Percentiles rank a stretch among this genome's conserved stretches.
phyloP scores from a whole-genome alignment of 2,113 vertebrate genomes.

The Vireo altiloquus region DNA sequence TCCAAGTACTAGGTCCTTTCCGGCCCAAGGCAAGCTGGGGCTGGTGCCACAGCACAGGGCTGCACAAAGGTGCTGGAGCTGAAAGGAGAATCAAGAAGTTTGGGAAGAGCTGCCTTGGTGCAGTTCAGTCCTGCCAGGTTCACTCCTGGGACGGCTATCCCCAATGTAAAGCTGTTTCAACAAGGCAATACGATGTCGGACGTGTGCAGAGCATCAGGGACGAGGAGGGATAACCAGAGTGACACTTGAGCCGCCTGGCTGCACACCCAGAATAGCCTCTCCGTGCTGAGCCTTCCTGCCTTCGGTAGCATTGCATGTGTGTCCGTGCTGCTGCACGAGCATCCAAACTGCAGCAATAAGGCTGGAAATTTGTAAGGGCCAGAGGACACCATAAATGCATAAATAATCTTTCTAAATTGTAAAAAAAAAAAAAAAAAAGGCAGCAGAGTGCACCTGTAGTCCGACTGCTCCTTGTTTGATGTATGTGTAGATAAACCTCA shows the following conservation, averaged over 20 bases:
- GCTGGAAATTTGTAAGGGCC: not conserved
- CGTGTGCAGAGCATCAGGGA: not conserved
- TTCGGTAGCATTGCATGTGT: not conserved
- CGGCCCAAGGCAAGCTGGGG: not conserved
- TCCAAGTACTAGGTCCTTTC: not conserved
- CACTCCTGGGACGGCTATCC: not conserved
- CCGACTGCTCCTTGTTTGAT: not conserved
- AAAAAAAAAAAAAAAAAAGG: not conserved
- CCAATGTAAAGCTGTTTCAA: not conserved
- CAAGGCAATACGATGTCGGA: not conserved
- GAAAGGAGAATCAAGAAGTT: not conserved
- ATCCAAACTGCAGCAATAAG: not conserved
- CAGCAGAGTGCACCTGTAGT: not conserved
- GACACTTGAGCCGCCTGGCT: not conserved
- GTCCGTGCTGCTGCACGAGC: not conserved
- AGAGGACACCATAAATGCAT: not conserved
- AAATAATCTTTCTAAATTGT: not conserved
- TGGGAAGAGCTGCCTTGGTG: not conserved
- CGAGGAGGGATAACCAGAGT: not conserved
- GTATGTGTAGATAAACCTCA: not conserved
- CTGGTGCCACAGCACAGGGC: not conserved
- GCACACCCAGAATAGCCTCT: not conserved
- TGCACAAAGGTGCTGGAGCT: fast-evolving
- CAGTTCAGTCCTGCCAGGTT: not conserved
- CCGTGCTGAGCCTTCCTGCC: not conserved